Percentiles rank a stretch among this genome's conserved stretches.
Evolutionary conservation across 2,113 vertebrate species (phyloP).

Genomic region (Cochlearius cochlearius): DNA sequence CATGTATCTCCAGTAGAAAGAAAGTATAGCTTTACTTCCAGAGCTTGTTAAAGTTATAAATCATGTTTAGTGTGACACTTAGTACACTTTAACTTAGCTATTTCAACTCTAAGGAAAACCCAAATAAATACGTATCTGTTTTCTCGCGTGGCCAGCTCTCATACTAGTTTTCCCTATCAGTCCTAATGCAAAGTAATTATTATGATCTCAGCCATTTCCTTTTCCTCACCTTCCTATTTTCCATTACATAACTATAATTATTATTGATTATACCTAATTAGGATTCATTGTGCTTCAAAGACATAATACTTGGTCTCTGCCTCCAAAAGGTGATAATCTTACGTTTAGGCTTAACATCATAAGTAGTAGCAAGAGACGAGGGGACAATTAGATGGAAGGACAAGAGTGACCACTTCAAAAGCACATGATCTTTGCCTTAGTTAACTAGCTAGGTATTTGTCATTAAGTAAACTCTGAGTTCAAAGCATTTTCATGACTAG

Average conservation of each 20-base stretch:
- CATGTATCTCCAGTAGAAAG: neutral
- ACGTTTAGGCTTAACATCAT: neutral
- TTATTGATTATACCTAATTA: constrained; percentile 44
- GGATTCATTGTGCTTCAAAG: constrained; percentile 46
- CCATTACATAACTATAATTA: constrained; percentile 48
- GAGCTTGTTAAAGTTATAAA: neutral
- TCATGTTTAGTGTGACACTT: neutral
- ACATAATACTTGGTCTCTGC: neutral
- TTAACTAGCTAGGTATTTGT: neutral
- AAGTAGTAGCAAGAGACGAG: neutral
- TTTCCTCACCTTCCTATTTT: constrained; percentile 52
- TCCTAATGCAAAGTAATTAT: neutral
- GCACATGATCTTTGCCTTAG: neutral
- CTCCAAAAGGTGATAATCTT: neutral
- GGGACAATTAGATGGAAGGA: neutral
- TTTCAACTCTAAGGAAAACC: neutral
- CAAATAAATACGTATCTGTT: neutral
- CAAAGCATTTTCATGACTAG: neutral
- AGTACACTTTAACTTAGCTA: neutral
- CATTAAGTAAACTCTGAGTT: neutral
- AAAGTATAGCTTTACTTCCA: neutral
- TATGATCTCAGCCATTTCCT: constrained; percentile 23
- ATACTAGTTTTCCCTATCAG: neutral
- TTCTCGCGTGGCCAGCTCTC: neutral
- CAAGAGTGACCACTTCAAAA: neutral